Evolutionary conservation across 2,113 vertebrate species (phyloP).

Genomic region (Bambusicola thoracicus): DNA sequence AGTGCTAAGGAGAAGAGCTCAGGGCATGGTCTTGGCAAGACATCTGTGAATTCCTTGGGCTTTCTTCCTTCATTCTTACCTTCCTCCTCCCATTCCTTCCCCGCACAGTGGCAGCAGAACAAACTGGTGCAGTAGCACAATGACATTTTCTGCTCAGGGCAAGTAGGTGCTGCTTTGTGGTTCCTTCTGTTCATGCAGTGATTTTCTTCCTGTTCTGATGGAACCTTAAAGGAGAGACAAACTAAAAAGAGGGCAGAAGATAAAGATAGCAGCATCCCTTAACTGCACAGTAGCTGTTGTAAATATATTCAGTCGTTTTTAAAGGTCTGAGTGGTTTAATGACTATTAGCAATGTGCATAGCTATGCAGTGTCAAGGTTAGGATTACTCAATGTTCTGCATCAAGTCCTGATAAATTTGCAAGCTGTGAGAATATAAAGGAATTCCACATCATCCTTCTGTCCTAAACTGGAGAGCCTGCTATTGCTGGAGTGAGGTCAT

Average conservation of each 20-base stretch:
- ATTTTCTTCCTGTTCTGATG: not conserved
- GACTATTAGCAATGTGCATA: not conserved
- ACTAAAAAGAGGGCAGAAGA: not conserved
- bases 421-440: not conserved
- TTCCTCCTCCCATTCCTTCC: not conserved
- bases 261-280: not conserved
- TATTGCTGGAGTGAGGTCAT: not conserved
- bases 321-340: not conserved
- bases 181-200: not conserved
- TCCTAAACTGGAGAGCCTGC: not conserved
- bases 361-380: not conserved
- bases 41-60: not conserved
- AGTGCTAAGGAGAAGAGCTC: not conserved
- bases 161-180: not conserved
- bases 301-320: not conserved
- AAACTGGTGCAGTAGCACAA: accelerated
- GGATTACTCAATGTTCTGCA: not conserved
- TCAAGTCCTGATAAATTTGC: not conserved
- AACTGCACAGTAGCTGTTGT: not conserved
- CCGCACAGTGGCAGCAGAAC: not conserved
- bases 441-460: not conserved
- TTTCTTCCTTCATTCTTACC: not conserved
- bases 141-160: not conserved
- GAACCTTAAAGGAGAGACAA: not conserved
- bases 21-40: not conserved